A percentile compares a stretch with the other conserved stretches of the same genome.
These are phyloP conservation scores for Amphipyra tragopoginis DNA, from an alignment of 2,888 invertebrate genomes.

Conservation along the genomic window DNA sequence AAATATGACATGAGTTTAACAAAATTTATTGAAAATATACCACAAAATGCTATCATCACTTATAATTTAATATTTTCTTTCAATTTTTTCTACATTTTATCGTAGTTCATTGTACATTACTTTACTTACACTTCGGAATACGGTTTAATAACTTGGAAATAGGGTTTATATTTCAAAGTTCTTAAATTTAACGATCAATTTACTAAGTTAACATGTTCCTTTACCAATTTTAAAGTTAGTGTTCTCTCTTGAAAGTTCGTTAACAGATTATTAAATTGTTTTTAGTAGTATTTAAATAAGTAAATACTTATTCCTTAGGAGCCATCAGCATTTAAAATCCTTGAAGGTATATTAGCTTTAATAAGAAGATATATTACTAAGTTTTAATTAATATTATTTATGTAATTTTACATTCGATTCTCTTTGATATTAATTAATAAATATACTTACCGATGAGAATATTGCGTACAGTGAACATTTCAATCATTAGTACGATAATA, in stretches of 20 bases:
- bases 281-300: constrained; percentile 10
- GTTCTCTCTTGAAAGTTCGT: constrained; percentile 57
- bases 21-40: neutral
- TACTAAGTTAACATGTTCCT: constrained; percentile 54
- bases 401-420: too few species aligned
- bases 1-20: too few species aligned
- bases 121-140: constrained; percentile 30
- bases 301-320: neutral
- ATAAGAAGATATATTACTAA: too few species aligned
- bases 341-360: too few species aligned
- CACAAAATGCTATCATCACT: constrained; percentile 2
- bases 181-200: constrained; percentile 53
- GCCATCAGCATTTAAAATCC: neutral
- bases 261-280: constrained; percentile 40
- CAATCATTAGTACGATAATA: neutral
- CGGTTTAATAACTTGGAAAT: constrained; percentile 34
- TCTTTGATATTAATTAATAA: too few species aligned
- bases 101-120: constrained; percentile 58
- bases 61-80: constrained; percentile 3
- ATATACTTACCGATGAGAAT: neutral
- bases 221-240: constrained; percentile 56
- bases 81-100: constrained; percentile 12
- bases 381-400: too few species aligned
- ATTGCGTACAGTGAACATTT: neutral
- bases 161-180: constrained; percentile 50